Base-by-base conservation (phyloP, 2,113 vertebrate species). In the Irena cyanogastra region DNA sequence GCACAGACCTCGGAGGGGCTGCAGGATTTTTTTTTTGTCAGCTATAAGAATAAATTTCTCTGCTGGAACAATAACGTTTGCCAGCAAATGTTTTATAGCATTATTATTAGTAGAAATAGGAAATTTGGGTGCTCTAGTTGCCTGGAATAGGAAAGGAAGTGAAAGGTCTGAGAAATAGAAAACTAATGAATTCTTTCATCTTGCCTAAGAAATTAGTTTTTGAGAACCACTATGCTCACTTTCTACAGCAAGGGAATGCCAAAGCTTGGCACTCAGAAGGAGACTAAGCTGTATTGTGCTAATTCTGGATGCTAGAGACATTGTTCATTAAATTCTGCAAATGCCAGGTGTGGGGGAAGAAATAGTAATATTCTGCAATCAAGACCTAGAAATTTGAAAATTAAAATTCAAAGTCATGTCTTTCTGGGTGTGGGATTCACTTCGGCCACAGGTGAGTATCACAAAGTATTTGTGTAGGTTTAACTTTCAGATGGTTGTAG, bases 321-420 rank as follows among this genome's bases (percentile, higher is more conserved):
- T 59, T 80, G 74, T 74, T 95, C 70, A 39, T 94, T 83, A 93
- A 65, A 68, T 93, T 93, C 94, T 94, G 79, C 59, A 95, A 95
- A 94, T 96, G 91, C 87, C 65, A 94, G 53, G 19, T 89, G 69
- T 17, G 22, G 13, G 3, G 16, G 27, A 4, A 50, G 16, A 13
- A 75, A 91, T 91, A 53, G 56, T 11, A 30, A 20, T 89, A n/a
- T 90, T 96, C 68, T 90, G 59, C 45, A 74, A 76, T 60, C 53
- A 42, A 94, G 81, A 79, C 37, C 83, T 60, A 92, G 88, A 92
- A 88, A 91, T 87, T 70, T 83, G 74, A 91, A 91, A 89, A 94
- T 96, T 91, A 83, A 93, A 90, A 91, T 96, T 96, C 90, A 65
- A 44, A 76, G 59, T 94, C 95, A 95, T 82, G 79, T 78, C 91